A percentile compares a stretch with the other conserved stretches of the same genome.
Conservation (phyloP, 2,797 vertebrate genomes). For the Lates japonicus region DNA sequence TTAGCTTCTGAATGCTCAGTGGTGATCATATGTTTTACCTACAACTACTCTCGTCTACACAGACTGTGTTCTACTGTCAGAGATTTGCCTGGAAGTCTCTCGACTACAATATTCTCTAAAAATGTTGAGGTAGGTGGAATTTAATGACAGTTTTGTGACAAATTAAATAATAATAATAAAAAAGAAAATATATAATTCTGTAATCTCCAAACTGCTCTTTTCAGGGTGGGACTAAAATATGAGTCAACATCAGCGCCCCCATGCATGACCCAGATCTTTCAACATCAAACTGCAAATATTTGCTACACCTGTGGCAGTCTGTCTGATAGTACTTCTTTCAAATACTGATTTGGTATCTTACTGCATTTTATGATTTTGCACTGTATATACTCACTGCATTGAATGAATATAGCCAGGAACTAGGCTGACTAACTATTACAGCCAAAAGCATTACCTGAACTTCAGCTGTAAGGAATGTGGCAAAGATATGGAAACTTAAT, state of each 20-base stretch:
- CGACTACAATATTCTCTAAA: constrained; percentile 41
- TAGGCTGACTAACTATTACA: neutral
- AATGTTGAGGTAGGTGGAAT: constrained; percentile 31
- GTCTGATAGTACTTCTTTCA: constrained; percentile 3
- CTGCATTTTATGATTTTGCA: constrained; percentile 29
- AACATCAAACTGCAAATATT: constrained; percentile 37
- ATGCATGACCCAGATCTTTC: constrained; percentile 9
- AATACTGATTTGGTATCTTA: constrained; percentile 29
- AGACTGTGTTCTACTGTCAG: constrained; percentile 85
- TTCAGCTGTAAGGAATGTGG: constrained; percentile 21
- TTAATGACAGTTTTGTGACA: neutral
- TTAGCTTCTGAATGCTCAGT: neutral
- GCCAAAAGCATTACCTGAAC: constrained; percentile 14
- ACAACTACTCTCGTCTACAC: constrained; percentile 11
- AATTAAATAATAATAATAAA: neutral
- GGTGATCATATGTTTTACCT: neutral
- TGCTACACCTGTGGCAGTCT: neutral
- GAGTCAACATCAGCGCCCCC: neutral
- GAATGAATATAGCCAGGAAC: constrained; percentile 5
- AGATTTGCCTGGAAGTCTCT: constrained; percentile 77
- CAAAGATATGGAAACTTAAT: neutral
- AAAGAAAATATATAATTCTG: neutral
- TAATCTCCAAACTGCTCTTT: neutral
- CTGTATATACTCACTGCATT: neutral
- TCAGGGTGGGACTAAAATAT: constrained; percentile 9